Evolutionary conservation across 2,888 invertebrate genomes (phyloP), one percentile per base, ranked within the genome.

Genomic region (Monochamus alternatus): DNA sequence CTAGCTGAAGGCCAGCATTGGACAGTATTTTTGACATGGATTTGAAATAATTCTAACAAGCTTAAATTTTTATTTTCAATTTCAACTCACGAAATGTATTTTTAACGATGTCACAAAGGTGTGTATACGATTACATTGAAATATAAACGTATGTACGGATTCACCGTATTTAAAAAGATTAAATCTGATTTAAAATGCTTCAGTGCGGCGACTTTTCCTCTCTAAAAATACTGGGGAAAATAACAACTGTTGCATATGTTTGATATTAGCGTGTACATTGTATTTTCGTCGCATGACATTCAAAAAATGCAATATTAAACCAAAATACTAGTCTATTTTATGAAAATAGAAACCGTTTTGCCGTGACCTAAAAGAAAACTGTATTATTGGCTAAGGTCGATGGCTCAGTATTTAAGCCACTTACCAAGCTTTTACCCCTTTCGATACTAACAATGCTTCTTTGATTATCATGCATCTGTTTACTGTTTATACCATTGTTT

Each of bases 61-160:
- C 67, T 60, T 47, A 43, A 67, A 67, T 66, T 73, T 67, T 66
- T 32, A 63, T 67, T 74, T 60, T 60, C 67, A 67, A 62, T 52
- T 55, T 5, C 31, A 62, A 22, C 74, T 67, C 68, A 74, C 74
- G 43, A 47, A 55, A 51, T 74, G 67, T 74, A 74, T 74, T 74
- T 74, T 74, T 74, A 66, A 68, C 68, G 31, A 74, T 74, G 55
- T 74, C 68, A 74, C 74, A 67, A 32, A 67, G 32, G 47, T 52
- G 67, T 52, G 55, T 63, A 43, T 43, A 43, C 43, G 38, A 63
- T n/a, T 12, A 62, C 38, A 30, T 7, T 10, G 52, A 67, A 14
- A 12, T 52, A 38, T 67, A 67, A 67, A 67, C 52, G 30, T 43
- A 63, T 38, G 32, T 62, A n/a, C 12, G 31, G 38, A 62, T 63